Base-by-base conservation (phyloP, 2,888 invertebrate species). In the Apamea crenata region DNA sequence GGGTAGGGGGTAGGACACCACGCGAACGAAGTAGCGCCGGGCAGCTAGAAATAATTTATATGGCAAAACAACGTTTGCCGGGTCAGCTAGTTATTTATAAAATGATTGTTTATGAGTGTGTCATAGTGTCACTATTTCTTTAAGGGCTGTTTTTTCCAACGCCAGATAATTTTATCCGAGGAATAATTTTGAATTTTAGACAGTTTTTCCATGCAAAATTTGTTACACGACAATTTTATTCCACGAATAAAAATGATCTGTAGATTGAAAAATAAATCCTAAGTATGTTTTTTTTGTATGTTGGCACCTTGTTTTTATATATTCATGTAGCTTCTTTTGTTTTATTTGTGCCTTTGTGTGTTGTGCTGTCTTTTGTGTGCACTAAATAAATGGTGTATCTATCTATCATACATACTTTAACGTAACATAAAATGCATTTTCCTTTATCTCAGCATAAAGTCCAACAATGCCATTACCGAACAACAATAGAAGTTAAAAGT, bases 401-500 rank as follows among this genome's bases (percentile, higher is more conserved):
- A 18, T 18, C 5, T 18, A 7, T 53, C 21, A 21, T 7, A n/a
- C 7, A 2, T n/a, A 59, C 0, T 47, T 32, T 14, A 59, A 59
- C 32, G 29, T 56, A 36, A 76, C 36, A 18, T 78, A 29, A 68
- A 63, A 63, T 50, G 2, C 14, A 29, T 63, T 53, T 76, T 47
- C 53, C 0, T 40, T 68, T 59, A 65, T 36, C 16, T 21, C 6
- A 1, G 4, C 14, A 36, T 21, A 25, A 47, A 68, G 25, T 70
- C 14, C 32, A 56, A 72, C 7, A 32, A 61, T 70, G 77, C 66
- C 47, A 66, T 59, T 53, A 56, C 4, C 16, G 21, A 74, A n/a
- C n/a, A 74, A 69, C 47, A 77, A 74, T 14, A 69, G 21, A 0
- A 40, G 36, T 53, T 16, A n/a, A 69, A 78, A 77, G 25, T 71